phyloP scores from a whole-genome alignment of 2,888 invertebrate genomes.

The Euclidia mi region DNA sequence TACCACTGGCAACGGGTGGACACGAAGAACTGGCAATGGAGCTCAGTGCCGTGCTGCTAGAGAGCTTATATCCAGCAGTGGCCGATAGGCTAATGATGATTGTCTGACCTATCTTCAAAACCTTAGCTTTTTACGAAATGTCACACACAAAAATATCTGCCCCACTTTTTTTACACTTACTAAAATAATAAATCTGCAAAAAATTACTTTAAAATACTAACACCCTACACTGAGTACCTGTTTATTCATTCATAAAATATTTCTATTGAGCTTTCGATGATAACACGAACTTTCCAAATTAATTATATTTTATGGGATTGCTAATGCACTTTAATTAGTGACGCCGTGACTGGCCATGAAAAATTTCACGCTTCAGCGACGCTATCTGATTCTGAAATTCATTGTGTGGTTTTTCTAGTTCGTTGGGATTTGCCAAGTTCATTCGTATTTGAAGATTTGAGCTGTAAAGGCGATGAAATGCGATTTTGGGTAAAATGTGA shows the following conservation, averaged over 20 bases:
- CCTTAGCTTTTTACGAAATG: too few species aligned
- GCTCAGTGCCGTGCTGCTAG: too few species aligned
- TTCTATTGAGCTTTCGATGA: constrained; percentile 44
- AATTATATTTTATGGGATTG: constrained; percentile 58
- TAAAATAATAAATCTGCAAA: not conserved
- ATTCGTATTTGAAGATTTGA: constrained; percentile 15
- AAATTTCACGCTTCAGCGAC: constrained; percentile 39
- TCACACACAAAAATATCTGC: too few species aligned
- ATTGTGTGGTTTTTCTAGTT: constrained; percentile 25
- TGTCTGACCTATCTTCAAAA: too few species aligned
- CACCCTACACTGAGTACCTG: constrained; percentile 52
- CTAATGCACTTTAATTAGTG: constrained; percentile 59
- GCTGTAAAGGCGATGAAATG: too few species aligned
- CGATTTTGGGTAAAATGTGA: too few species aligned
- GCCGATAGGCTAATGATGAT: too few species aligned
- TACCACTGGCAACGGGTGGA: too few species aligned
- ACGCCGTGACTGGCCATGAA: constrained; percentile 28
- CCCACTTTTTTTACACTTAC: too few species aligned
- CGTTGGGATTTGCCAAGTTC: constrained; percentile 17
- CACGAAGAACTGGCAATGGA: too few species aligned
- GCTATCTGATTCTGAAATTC: constrained; percentile 43
- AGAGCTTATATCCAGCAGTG: too few species aligned
- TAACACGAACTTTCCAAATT: constrained; percentile 54
- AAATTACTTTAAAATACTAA: constrained; percentile 9
- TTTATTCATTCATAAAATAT: constrained; percentile 55